Conservation (phyloP, 2,888 invertebrate genomes). For the Netelia inedita region DNA sequence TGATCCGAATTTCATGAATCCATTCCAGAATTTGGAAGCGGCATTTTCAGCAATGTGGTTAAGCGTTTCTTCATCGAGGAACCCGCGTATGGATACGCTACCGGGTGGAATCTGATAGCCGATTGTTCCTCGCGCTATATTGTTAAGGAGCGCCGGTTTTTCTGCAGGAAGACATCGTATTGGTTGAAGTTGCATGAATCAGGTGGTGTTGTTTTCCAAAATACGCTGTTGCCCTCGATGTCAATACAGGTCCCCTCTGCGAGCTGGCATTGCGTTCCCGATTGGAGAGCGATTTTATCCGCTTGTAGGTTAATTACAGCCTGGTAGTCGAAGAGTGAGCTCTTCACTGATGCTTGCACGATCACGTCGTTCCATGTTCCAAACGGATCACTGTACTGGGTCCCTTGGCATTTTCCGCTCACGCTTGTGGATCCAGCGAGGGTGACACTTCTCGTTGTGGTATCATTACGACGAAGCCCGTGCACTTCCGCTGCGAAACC, state of each 20-base stretch:
- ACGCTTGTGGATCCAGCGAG: conserved; percentile 27
- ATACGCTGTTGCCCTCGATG: conserved; percentile 35
- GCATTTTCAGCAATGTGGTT: conserved; percentile 53
- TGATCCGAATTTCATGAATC: conserved; percentile 22
- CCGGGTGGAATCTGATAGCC: conserved; percentile 26
- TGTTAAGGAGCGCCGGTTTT: conserved; percentile 29
- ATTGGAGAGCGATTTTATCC: no score
- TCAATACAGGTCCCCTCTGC: conserved; percentile 34
- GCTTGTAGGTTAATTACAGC: no score
- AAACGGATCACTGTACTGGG: conserved; percentile 25
- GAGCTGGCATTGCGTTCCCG: no score
- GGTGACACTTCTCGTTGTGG: conserved; percentile 37
- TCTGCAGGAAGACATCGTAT: no score
- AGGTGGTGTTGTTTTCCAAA: conserved; percentile 21
- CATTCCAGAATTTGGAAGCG: conserved; percentile 9
- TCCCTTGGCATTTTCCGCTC: conserved; percentile 11
- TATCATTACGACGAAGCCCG: conserved; percentile 14
- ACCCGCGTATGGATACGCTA: conserved; percentile 22
- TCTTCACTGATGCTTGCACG: conserved; percentile 28
- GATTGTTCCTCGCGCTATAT: conserved; percentile 47
- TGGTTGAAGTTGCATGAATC: no score
- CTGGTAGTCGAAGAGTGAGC: no score
- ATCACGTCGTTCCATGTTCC: conserved; percentile 18
- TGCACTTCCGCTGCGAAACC: background rate
- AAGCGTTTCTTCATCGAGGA: conserved; percentile 60